phyloP scores from a whole-genome alignment of 2,888 invertebrate species.

The Leucoma salicis region DNA sequence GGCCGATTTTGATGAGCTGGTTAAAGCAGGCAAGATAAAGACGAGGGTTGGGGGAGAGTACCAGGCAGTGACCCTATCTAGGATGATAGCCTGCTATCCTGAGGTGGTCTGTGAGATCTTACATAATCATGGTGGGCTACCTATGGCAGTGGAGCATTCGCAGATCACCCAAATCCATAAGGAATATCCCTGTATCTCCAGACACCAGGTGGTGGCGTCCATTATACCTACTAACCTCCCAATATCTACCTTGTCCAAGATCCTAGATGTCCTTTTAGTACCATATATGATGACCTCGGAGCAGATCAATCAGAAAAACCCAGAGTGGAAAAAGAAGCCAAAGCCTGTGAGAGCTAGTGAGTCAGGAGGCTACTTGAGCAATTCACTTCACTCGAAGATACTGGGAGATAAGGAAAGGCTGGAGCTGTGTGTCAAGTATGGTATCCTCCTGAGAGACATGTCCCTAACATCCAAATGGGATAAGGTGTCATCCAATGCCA shows the following conservation, averaged over 20 bases:
- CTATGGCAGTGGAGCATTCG: neutral
- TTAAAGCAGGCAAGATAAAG: neutral
- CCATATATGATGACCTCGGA: neutral
- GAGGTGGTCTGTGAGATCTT: neutral
- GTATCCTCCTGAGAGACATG: neutral
- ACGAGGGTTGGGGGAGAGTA: neutral
- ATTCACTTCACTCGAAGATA: neutral
- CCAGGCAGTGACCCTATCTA: neutral
- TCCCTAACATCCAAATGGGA: neutral
- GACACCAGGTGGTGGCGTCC: slow-evolving; percentile 1
- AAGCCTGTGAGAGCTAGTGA: neutral
- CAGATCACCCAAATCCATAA: neutral
- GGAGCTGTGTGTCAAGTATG: neutral
- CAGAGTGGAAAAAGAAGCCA: neutral
- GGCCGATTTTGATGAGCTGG: neutral
- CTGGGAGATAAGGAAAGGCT: neutral
- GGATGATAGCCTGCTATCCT: slow-evolving; percentile 1
- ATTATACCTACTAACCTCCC: neutral
- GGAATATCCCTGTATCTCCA: neutral
- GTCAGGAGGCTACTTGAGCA: neutral
- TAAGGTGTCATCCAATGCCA: neutral
- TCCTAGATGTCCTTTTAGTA: neutral
- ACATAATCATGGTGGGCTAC: neutral
- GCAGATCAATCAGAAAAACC: slow-evolving; percentile 2
- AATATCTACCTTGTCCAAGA: neutral